Base-by-base conservation (phyloP, 2,888 invertebrate genomes). In the Ichneumoninae sp. region DNA sequence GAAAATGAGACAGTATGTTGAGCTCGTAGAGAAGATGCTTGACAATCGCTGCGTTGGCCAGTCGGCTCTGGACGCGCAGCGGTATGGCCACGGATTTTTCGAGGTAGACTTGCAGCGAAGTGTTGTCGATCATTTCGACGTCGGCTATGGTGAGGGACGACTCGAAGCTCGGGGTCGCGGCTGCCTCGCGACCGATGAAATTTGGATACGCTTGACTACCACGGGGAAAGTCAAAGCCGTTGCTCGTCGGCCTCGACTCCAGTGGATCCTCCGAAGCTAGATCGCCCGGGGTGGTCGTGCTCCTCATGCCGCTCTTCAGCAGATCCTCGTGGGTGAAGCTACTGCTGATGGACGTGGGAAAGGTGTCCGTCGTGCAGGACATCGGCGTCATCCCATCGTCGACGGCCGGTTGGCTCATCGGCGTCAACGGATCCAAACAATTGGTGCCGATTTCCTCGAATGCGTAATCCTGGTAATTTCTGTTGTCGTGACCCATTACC, bases 31-130 rank as follows among this genome's bases (percentile, higher is more conserved):
- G 93, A 87, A 96, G 96, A 90, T 96, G 95, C 47, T 96, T 96
- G 83, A 97, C 93, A 26, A 97, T 95, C 7, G 97, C 97, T 84
- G 96, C 96, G 82, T 97, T 96, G 0, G 97, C 95, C 13, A 97
- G 94, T 86, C 96, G 95, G 72, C 96, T 94, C 89, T 97, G 97
- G 30, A 96, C 95, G 10, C 95, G 95, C 3, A 97, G 91, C 0
- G 97, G 97, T 81, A 96, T 93, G 90, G 96, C 94, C 1, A 97
- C 95, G 0, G 96, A 96, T 91, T 95, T 94, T 89, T 96, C 96
- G 6, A 96, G 91, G 86, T 96, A 96, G 36, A 96, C 95, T 0
- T 95, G 90, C 3, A 93, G 87, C 2, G 93, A 93, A 0, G 92
- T 91, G 26, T 91, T 91, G 79, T 93, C 93, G n/a, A 93, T 90